A percentile compares a stretch with the other conserved stretches of the same genome.
Conservation (phyloP, 2,113 vertebrate genomes). For the Ctenomys sociabilis region DNA sequence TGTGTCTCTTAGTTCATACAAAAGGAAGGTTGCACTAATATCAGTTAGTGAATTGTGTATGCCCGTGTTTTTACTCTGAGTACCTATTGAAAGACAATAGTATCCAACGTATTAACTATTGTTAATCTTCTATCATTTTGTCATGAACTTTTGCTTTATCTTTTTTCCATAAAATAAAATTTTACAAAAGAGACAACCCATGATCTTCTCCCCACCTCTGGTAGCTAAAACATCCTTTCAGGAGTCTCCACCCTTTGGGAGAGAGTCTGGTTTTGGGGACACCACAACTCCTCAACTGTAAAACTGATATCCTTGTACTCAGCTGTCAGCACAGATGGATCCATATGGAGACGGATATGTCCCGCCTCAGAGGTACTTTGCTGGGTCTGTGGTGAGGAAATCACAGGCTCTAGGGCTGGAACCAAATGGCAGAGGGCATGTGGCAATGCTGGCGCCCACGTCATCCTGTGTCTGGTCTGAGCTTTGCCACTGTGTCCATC, state of each 20-base stretch:
- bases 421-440: neutral
- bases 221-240: neutral
- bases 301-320: neutral
- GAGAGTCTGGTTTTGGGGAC: neutral
- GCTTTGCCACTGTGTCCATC: neutral
- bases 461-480: neutral
- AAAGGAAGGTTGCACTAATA: neutral
- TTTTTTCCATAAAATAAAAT: neutral
- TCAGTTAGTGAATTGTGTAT: neutral
- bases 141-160: neutral
- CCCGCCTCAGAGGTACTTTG: too few species aligned
- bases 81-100: neutral
- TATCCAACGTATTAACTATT: neutral
- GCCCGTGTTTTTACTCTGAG: neutral
- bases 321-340: neutral
- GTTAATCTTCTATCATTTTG: neutral
- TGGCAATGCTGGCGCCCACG: neutral
- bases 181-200: neutral
- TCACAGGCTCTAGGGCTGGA: neutral
- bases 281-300: neutral
- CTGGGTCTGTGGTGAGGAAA: neutral
- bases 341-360: neutral
- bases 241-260: neutral
- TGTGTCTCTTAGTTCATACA: neutral
- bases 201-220: neutral